phyloP scores from a whole-genome alignment of 2,888 invertebrate species.

The Tenthredo notha region DNA sequence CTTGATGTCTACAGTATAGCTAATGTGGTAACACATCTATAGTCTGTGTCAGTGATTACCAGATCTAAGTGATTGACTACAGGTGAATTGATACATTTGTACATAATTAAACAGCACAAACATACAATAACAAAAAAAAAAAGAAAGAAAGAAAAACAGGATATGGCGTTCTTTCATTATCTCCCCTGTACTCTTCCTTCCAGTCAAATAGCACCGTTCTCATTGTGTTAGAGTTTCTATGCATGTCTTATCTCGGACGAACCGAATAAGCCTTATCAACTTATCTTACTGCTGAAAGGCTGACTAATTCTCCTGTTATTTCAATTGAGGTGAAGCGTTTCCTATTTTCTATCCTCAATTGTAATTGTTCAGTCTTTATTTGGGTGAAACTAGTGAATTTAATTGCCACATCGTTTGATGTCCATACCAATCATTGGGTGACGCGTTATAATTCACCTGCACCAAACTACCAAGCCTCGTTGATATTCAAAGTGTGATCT shows the following conservation, averaged over 20 bases:
- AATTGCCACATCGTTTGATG: neutral
- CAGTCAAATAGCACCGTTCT: constrained; percentile 11
- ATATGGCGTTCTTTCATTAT: constrained; percentile 30
- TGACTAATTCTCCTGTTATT: constrained; percentile 61
- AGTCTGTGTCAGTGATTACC: neutral
- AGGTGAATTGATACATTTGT: neutral
- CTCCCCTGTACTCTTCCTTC: constrained; percentile 46
- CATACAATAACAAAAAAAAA: neutral
- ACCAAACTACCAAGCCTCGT: neutral
- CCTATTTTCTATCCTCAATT: neutral
- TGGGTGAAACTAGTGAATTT: neutral
- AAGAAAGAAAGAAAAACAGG: neutral
- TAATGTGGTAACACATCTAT: constrained; percentile 6
- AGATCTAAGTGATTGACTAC: neutral
- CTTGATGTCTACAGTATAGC: neutral
- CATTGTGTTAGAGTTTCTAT: constrained; percentile 40
- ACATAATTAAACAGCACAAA: neutral
- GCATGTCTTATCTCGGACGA: constrained; percentile 61
- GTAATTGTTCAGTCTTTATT: neutral
- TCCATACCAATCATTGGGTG: neutral
- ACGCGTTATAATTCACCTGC: neutral
- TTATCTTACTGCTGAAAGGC: constrained; percentile 62
- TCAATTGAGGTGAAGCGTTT: constrained; percentile 2
- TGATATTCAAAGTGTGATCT: constrained; percentile 40
- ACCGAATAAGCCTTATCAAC: constrained; percentile 64